Percentiles rank a stretch among this genome's conserved stretches.
These are phyloP conservation scores for Pocillopora damicornis DNA, from an alignment of 64 coral and sea anemone genomes.

Conservation along the genomic window DNA sequence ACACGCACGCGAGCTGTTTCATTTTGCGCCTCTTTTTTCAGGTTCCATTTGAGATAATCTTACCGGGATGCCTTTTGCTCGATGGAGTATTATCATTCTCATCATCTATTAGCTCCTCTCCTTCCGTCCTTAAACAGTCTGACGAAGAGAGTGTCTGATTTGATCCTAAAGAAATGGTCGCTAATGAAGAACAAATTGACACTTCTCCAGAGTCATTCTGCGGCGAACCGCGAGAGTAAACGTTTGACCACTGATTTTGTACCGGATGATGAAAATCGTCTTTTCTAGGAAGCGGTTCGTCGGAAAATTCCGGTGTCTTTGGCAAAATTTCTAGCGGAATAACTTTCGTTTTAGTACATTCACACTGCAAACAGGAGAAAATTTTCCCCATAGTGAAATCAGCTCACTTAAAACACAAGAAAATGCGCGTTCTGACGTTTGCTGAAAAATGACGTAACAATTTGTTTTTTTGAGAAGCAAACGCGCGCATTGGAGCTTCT, in stretches of 20 bases:
- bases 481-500: constrained; percentile 6
- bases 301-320: background rate
- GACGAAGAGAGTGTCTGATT: background rate
- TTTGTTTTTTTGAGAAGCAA: background rate
- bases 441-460: background rate
- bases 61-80: constrained; percentile 19
- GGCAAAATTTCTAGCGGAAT: background rate
- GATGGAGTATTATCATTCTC: background rate
- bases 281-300: background rate
- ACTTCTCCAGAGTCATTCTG: background rate
- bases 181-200: constrained; percentile 5
- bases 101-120: background rate
- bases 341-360: background rate
- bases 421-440: background rate
- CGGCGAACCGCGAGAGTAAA: background rate
- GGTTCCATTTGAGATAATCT: background rate
- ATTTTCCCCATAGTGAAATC: background rate
- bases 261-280: background rate
- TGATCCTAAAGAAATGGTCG: constrained; percentile 7
- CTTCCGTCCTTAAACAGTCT: background rate
- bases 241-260: background rate
- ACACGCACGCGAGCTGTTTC: no score
- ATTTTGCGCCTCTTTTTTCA: no score
- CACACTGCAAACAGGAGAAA: background rate
- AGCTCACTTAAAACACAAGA: background rate